A percentile compares a stretch with the other conserved stretches of the same genome.
These are phyloP conservation scores for Conger conger DNA, from an alignment of 2,113 vertebrate species.

Conservation along the genomic window DNA sequence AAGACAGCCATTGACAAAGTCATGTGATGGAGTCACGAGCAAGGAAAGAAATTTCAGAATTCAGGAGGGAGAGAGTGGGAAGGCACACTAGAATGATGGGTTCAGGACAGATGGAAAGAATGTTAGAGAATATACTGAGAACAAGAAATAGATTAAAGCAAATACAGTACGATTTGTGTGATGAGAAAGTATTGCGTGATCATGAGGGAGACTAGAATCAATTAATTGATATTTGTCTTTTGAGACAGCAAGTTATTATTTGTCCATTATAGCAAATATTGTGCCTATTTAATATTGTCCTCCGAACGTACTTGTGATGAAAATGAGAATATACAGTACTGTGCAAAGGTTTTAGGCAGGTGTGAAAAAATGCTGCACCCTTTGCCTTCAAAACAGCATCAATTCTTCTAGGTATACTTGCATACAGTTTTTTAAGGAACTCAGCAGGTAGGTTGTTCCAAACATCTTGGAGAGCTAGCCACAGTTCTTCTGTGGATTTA, in stretches of 20 bases:
- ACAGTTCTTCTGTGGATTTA: too few relatives aligned
- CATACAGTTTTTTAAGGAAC: too few relatives aligned
- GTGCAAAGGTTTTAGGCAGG: too few relatives aligned
- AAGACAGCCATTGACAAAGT: constrained; percentile 57
- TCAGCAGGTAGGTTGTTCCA: too few relatives aligned
- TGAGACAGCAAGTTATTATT: not conserved
- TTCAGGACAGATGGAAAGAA: not conserved
- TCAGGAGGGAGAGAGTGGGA: not conserved
- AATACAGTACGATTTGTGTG: not conserved
- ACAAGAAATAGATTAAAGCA: not conserved
- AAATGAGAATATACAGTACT: not conserved
- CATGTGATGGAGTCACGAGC: constrained; percentile 53
- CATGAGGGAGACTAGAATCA: not conserved
- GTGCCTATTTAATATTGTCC: not conserved
- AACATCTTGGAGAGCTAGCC: too few relatives aligned
- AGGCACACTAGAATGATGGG: not conserved
- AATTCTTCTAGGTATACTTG: too few relatives aligned
- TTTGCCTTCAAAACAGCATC: too few relatives aligned
- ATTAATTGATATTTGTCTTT: not conserved
- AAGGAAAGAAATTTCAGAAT: constrained; percentile 41
- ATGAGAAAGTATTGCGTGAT: not conserved
- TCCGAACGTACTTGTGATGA: not conserved
- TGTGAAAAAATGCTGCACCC: too few relatives aligned
- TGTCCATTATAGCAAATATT: not conserved
- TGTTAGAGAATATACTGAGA: not conserved